Percentiles rank a stretch among this genome's conserved stretches.
Evolutionary conservation across 2,113 vertebrate species (phyloP).

Genomic region (Myotis davidii): DNA sequence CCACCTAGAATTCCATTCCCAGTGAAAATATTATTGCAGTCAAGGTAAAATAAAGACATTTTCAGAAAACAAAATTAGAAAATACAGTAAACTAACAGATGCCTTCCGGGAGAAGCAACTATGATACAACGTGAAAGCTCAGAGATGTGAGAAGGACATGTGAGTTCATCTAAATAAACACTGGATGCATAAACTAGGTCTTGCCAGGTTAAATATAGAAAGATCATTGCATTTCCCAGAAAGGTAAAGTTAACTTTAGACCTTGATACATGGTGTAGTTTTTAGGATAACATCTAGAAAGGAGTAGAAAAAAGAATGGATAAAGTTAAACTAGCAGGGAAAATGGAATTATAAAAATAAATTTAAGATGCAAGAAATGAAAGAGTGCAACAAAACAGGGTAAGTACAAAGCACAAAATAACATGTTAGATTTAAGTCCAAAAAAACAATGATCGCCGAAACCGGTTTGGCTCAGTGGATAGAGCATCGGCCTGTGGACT

Average conservation of each 20-base stretch:
- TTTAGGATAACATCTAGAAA: conserved; percentile 14
- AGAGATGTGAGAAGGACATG: not conserved
- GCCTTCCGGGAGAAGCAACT: not conserved
- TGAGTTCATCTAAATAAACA: not conserved
- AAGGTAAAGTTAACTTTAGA: conserved; percentile 3
- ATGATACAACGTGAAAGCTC: not conserved
- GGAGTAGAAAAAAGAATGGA: not conserved
- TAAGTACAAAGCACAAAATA: not conserved
- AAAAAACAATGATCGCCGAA: not conserved
- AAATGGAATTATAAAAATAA: conserved; percentile 4
- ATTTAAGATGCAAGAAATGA: not conserved
- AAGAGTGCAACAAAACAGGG: not conserved
- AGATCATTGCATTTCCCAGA: not conserved
- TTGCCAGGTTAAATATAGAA: not conserved
- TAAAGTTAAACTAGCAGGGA: not conserved
- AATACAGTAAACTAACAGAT: not conserved
- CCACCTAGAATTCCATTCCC: conserved; percentile 7
- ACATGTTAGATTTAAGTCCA: not conserved
- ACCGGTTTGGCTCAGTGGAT: too few relatives aligned
- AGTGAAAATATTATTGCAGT: conserved; percentile 1
- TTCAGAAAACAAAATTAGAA: not conserved
- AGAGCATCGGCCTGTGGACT: too few relatives aligned
- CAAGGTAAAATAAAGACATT: conserved; percentile 34
- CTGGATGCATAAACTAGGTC: not conserved
- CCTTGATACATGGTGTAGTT: not conserved